Conservation (phyloP, 2,888 invertebrate species). For the Craniophora ligustri region DNA sequence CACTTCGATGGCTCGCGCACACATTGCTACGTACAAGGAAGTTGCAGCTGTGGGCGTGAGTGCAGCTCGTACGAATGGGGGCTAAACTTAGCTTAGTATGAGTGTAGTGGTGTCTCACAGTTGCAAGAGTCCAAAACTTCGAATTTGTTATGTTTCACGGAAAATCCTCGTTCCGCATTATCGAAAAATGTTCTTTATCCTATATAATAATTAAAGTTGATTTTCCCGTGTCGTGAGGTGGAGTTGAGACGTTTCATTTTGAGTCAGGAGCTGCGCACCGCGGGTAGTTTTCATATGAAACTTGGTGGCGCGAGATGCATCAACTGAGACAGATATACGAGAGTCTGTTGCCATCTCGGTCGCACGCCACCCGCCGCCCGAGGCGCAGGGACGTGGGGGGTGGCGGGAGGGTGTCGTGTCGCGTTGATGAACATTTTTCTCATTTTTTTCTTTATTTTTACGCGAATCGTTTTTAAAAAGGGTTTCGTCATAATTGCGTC, state of each 20-base stretch:
- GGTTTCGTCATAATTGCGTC: conserved; percentile 88
- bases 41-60: conserved; percentile 72
- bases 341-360: conserved; percentile 65
- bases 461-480: conserved; percentile 88
- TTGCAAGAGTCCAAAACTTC: conserved; percentile 84
- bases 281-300: conserved; percentile 88
- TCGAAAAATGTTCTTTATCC: conserved; percentile 27
- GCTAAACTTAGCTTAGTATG: conserved; percentile 83
- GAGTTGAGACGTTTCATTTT: conserved; percentile 59
- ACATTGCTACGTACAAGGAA: conserved; percentile 68
- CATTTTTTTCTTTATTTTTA: conserved; percentile 86
- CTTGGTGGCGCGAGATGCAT: conserved; percentile 85
- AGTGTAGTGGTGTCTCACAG: conserved; percentile 77
- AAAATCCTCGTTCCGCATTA: conserved; percentile 41
- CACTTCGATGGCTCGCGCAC: conserved; percentile 62
- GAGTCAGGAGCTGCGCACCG: conserved; percentile 73
- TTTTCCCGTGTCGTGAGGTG: conserved; percentile 18
- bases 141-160: conserved; percentile 55
- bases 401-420: conserved; percentile 80
- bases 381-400: conserved; percentile 68
- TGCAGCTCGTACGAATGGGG: conserved; percentile 74
- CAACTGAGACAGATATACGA: conserved; percentile 67
- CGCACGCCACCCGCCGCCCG: conserved; percentile 81
- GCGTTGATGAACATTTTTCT: conserved; percentile 89
- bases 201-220: conserved; percentile 18